Conservation (phyloP, 2,888 invertebrate genomes). For the Chaetoderma sp. region DNA sequence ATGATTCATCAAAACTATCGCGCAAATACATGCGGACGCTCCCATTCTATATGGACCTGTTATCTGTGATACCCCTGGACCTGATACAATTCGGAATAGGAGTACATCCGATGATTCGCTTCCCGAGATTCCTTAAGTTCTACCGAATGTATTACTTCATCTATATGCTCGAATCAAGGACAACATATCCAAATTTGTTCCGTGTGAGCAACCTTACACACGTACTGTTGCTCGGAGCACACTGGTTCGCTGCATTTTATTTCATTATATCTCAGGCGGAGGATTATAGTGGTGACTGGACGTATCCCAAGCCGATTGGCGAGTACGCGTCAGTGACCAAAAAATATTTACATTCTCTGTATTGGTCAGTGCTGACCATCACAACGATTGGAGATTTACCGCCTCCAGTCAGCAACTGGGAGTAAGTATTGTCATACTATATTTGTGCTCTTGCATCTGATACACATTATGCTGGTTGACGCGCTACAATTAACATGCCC, state of each 20-base stretch:
- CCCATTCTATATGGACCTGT: slow-evolving; percentile 86
- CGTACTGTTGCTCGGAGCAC: slow-evolving; percentile 92
- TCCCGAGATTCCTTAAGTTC: slow-evolving; percentile 73
- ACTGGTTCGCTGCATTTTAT: slow-evolving; percentile 99
- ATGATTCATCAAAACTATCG: slow-evolving; percentile 89
- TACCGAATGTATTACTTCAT: slow-evolving; percentile 88
- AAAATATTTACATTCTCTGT: slow-evolving; percentile 93
- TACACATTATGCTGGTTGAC: no score
- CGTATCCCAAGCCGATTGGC: slow-evolving; percentile 74
- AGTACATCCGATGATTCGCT: slow-evolving; percentile 80
- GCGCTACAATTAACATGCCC: no score
- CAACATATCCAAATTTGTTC: slow-evolving; percentile 96
- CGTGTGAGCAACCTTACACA: slow-evolving; percentile 94
- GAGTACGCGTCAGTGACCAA: slow-evolving; percentile 86
- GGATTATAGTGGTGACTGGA: slow-evolving; percentile 72
- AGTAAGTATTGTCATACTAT: slow-evolving; percentile 83
- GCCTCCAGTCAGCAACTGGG: slow-evolving; percentile 94
- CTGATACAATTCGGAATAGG: slow-evolving; percentile 84
- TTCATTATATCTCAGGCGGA: slow-evolving; percentile 85
- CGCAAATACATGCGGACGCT: slow-evolving; percentile 88
- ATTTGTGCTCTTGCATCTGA: no score
- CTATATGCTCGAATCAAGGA: slow-evolving; percentile 95
- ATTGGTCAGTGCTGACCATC: slow-evolving; percentile 95
- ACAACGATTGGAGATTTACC: slow-evolving; percentile 97
- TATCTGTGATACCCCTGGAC: slow-evolving; percentile 87